Percentiles rank a stretch among this genome's conserved stretches.
Conservation (phyloP, 2,113 vertebrate species). For the Megaceryle torquata region DNA sequence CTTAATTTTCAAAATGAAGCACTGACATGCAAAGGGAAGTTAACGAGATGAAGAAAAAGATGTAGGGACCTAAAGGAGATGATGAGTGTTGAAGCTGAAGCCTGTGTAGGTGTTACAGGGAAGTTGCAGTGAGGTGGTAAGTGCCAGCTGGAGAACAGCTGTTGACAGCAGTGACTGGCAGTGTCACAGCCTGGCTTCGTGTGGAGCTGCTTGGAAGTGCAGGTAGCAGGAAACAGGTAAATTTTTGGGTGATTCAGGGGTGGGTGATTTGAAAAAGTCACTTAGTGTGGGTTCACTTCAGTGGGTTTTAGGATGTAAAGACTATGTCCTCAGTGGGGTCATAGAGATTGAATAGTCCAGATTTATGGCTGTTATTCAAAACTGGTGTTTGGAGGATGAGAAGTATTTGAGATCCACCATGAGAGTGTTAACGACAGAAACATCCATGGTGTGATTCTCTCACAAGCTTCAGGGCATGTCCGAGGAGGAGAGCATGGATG, state of each 20-base stretch:
- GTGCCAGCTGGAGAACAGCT: not conserved
- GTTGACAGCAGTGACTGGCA: not conserved
- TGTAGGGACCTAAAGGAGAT: not conserved
- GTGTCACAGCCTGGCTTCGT: not conserved
- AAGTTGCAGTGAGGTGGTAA: not conserved
- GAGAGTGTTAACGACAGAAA: not conserved
- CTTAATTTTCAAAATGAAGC: not conserved
- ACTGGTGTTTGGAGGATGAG: not conserved
- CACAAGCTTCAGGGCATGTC: not conserved
- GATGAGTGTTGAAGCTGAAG: fast-evolving
- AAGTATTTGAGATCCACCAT: not conserved
- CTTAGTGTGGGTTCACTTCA: not conserved
- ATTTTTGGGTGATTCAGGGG: not conserved
- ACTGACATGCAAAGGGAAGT: not conserved
- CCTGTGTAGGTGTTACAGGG: not conserved
- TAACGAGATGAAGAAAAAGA: not conserved
- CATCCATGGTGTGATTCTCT: fast-evolving
- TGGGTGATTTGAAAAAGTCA: not conserved
- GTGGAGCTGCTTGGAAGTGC: not conserved
- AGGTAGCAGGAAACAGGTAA: not conserved
- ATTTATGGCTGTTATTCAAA: not conserved
- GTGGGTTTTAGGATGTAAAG: not conserved
- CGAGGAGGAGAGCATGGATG: not conserved
- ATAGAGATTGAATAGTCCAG: not conserved
- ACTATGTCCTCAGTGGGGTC: not conserved